Base-by-base conservation (phyloP, 2,888 invertebrate species). In the Amorpha juglandis region DNA sequence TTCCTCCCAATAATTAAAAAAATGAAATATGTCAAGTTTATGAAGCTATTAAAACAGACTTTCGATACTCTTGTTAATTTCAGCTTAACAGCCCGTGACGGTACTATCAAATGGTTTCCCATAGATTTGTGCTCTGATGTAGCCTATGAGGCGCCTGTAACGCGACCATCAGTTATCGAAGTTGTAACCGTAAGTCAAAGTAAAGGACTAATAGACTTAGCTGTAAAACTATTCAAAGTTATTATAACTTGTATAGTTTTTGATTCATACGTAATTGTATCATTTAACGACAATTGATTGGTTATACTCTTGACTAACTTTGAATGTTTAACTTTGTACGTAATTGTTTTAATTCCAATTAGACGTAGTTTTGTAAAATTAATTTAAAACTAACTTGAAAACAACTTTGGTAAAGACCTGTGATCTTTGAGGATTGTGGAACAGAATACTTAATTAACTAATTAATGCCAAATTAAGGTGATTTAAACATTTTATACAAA, bases 211-310 rank as follows among this genome's bases (percentile, higher is more conserved):
- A 21, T 55, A 14, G 33, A 9, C 9, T 58, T 58, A 19, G 12
- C 12, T 38, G 16, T 12, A 6, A 38, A 58, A 16, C 19, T 1
- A 12, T 1, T 16, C 1, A 33, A 53, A 66, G 42, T 45, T 55
- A 63, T 67, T 35, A 16, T 21, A 66, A 65, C 65, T 66, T 67
- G 51, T 69, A 70, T 68, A 63, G 62, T 69, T 21, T 66, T 64
- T 33, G 58, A 63, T 65, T 27, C 55, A 53, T 19, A 12, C 35
- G 9, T 55, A 63, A 53, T 53, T 64, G 21, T 21, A 50, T 19
- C 21, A 27, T 58, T 50, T 35, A 21, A 55, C 16, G 21, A 6
- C 16, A 48, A 21, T 12, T 27, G 55, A n/a, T 47, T 65, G 21
- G 62, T 45, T 19, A 16, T 16, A 58, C 3, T 16, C 12, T 2